Evolutionary conservation across 2,113 vertebrate genomes (phyloP).

Genomic region (Sinocyclocheilus maitianheensis): DNA sequence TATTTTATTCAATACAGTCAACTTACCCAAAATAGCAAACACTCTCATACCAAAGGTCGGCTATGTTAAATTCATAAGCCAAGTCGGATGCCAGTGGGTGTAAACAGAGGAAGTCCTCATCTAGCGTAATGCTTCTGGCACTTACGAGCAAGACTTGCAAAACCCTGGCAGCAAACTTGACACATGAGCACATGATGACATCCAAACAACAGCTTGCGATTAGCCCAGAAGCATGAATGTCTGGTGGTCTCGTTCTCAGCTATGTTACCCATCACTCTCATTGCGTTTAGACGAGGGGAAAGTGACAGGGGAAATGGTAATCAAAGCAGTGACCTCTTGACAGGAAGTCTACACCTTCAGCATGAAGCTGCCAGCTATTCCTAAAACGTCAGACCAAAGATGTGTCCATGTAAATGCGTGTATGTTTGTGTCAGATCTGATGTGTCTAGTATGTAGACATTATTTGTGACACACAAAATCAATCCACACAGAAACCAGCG

Average conservation of each 20-base stretch:
- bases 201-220: slow-evolving; percentile 41
- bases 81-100: slow-evolving; percentile 22
- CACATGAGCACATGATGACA: slow-evolving; percentile 39
- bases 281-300: not conserved
- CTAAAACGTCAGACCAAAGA: not conserved
- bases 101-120: slow-evolving; percentile 40
- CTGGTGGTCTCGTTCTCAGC: slow-evolving; percentile 23
- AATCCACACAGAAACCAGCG: not conserved
- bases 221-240: slow-evolving; percentile 37
- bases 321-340: slow-evolving; percentile 50
- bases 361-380: slow-evolving; percentile 40
- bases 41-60: slow-evolving; percentile 36
- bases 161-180: slow-evolving; percentile 34
- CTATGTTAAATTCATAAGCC: slow-evolving; percentile 43
- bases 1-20: slow-evolving; percentile 31
- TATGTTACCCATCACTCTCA: slow-evolving; percentile 30
- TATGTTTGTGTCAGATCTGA: slow-evolving; percentile 16
- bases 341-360: slow-evolving; percentile 40
- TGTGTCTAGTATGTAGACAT: not conserved
- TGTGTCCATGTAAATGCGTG: slow-evolving; percentile 6
- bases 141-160: slow-evolving; percentile 21
- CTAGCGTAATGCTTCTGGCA: not conserved
- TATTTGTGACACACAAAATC: slow-evolving; percentile 4
- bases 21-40: slow-evolving; percentile 36
- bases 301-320: slow-evolving; percentile 45